phyloP scores from a whole-genome alignment of 2,113 vertebrate species.

The Thunnus thynnus region DNA sequence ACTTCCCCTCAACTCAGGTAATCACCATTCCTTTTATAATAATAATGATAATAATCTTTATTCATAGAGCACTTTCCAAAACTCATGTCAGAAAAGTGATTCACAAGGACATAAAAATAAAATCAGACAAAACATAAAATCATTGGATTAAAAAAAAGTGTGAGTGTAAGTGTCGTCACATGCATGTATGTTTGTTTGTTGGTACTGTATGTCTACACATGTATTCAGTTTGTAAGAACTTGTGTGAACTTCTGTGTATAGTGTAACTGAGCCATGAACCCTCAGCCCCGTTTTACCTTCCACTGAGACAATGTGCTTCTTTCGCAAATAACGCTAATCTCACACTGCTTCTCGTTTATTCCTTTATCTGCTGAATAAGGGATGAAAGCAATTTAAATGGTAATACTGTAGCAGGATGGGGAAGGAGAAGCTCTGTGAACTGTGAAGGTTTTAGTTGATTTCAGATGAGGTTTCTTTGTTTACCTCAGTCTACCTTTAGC shows the following conservation, averaged over 20 bases:
- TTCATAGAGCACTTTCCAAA: too few species aligned
- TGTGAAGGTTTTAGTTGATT: conserved; percentile 54
- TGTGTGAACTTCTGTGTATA: not conserved
- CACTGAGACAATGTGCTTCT: conserved; percentile 9
- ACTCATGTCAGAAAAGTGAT: too few species aligned
- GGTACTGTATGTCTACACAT: not conserved
- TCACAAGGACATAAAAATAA: too few species aligned
- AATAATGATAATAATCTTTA: too few species aligned
- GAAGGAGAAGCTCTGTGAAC: conserved; percentile 38
- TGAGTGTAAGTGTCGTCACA: not conserved
- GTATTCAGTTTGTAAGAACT: conserved; percentile 11
- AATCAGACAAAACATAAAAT: too few species aligned
- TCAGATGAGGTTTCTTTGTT: conserved; percentile 49
- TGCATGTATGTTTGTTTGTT: not conserved
- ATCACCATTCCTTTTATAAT: conserved; percentile 4
- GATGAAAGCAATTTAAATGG: conserved; percentile 74
- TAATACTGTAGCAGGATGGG: conserved; percentile 43
- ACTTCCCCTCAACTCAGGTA: conserved; percentile 87
- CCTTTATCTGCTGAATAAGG: conserved; percentile 55
- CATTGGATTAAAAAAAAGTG: not conserved
- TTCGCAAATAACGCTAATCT: conserved; percentile 26
- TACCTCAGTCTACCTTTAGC: conserved; percentile 10
- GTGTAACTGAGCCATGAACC: conserved; percentile 6
- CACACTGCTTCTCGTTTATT: conserved; percentile 43
- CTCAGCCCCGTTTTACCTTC: not conserved